Conservation (phyloP, 2,797 vertebrate genomes). For the Chlorospingus semifuscus region DNA sequence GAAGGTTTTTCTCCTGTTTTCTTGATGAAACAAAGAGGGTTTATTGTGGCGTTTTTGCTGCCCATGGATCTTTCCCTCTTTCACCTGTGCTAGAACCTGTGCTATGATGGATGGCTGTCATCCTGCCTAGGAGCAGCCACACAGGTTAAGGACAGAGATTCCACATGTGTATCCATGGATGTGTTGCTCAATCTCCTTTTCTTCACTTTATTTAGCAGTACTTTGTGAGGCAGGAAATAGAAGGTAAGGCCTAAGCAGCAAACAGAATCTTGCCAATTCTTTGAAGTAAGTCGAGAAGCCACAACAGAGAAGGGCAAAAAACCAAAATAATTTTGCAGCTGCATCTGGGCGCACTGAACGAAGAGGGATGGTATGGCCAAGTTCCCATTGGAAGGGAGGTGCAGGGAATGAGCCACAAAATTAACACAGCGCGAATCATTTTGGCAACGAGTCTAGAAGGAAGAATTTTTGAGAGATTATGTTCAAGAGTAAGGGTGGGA, state of each 20-base stretch:
- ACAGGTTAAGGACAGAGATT: rapidly evolving
- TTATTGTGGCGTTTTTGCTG: not conserved
- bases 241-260: not conserved
- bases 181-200: not conserved
- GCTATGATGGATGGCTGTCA: rapidly evolving
- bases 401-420: not conserved
- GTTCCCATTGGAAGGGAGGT: not conserved
- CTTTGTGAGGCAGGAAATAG: not conserved
- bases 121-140: not conserved
- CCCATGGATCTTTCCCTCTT: not conserved
- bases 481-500: not conserved
- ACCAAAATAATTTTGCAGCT: not conserved
- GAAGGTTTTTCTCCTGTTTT: not conserved
- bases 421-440: not conserved
- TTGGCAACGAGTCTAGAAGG: not conserved
- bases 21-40: not conserved
- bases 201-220: not conserved
- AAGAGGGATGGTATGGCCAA: not conserved
- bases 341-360: not conserved
- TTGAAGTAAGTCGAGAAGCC: not conserved
- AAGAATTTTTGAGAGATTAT: conserved; percentile 19
- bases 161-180: rapidly evolving
- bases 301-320: not conserved
- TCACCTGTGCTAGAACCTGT: not conserved
- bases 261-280: not conserved